Evolutionary conservation across 2,797 vertebrate genomes (phyloP).

Genomic region (Phylloscopus collybita): DNA sequence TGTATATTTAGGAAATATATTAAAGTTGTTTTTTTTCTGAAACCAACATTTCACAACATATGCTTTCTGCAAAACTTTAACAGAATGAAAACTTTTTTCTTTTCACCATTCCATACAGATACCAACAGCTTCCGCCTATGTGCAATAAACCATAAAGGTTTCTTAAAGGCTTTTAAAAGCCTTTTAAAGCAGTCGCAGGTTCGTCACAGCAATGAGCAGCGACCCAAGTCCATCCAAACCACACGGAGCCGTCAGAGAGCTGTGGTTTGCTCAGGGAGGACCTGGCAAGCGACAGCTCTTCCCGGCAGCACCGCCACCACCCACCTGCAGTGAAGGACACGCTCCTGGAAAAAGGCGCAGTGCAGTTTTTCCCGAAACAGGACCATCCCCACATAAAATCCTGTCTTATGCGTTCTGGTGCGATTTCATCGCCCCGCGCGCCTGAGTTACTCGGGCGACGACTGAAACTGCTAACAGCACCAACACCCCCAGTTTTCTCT

Average conservation of each 20-base stretch:
- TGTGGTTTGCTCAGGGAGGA: not conserved
- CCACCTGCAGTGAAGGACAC: rapidly evolving
- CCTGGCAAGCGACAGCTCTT: not conserved
- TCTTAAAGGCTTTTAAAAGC: not conserved
- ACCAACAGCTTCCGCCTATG: not conserved
- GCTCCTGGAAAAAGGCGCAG: not conserved
- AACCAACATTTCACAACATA: not conserved
- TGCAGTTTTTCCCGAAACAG: not conserved
- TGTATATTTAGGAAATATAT: not conserved
- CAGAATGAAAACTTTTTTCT: not conserved
- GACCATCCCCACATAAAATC: not conserved
- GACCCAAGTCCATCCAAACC: not conserved
- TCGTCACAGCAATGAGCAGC: not conserved
- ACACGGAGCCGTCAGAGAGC: not conserved
- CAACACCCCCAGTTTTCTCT: rapidly evolving
- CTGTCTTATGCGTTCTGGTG: rapidly evolving
- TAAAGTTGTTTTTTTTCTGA: not conserved
- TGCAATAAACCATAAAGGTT: not conserved
- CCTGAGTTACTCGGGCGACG: not conserved
- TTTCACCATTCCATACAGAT: not conserved
- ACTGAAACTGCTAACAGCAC: not conserved
- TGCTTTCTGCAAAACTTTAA: not conserved
- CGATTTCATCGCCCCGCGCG: rapidly evolving
- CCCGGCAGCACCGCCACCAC: not conserved
- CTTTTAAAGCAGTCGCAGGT: not conserved